phyloP scores from a whole-genome alignment of 2,113 vertebrate genomes.

The Myxocyprinus asiaticus region DNA sequence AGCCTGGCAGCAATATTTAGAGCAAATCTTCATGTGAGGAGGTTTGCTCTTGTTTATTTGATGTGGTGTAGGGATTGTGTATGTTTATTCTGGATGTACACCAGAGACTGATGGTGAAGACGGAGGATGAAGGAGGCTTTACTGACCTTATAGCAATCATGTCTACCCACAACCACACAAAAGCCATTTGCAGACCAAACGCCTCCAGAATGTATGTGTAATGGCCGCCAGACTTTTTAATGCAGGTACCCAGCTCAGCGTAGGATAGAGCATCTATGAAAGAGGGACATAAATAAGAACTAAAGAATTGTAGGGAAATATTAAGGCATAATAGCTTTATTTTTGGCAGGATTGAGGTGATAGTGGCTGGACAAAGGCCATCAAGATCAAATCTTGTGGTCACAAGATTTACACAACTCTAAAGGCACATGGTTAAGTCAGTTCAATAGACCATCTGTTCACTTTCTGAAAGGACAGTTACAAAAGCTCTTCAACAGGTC shows the following conservation, averaged over 20 bases:
- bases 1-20: slow-evolving; percentile 6
- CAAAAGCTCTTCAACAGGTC: slow-evolving; percentile 9
- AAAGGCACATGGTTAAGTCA: background rate
- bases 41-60: slow-evolving; percentile 14
- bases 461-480: background rate
- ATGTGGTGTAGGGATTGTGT: background rate
- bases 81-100: slow-evolving; percentile 32
- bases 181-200: slow-evolving; percentile 90
- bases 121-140: background rate
- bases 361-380: no score
- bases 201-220: slow-evolving; percentile 94
- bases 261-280: slow-evolving; percentile 77
- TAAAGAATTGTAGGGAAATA: background rate
- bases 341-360: background rate
- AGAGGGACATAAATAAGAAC: background rate
- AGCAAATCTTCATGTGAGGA: background rate
- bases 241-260: slow-evolving; percentile 92
- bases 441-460: slow-evolving; percentile 19
- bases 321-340: background rate
- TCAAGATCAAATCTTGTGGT: no score
- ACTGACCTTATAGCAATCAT: slow-evolving; percentile 91
- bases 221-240: slow-evolving; percentile 95
- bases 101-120: slow-evolving; percentile 2
- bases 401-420: no score
- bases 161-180: slow-evolving; percentile 91